Percentiles rank a stretch among this genome's conserved stretches.
These are phyloP conservation scores for Therioaphis trifolii DNA, from an alignment of 2,888 invertebrate species.

Conservation along the genomic window DNA sequence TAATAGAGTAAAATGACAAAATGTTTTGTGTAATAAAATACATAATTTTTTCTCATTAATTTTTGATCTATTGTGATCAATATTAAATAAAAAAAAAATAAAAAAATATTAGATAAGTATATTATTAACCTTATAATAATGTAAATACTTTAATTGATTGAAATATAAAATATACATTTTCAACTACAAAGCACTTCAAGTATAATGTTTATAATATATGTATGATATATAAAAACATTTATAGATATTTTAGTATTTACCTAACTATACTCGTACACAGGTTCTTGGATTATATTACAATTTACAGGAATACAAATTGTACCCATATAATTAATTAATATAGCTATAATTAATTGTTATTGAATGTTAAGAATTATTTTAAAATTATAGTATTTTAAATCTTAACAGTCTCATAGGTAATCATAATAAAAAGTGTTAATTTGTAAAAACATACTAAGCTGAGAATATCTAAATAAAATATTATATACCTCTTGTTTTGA, in stretches of 20 bases:
- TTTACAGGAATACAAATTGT: no score
- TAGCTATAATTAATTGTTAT: neutral
- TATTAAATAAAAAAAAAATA: neutral
- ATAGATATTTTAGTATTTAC: no score
- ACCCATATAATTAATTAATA: no score
- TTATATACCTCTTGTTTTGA: constrained; percentile 14
- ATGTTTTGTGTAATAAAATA: neutral
- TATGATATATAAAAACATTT: no score
- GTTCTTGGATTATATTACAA: neutral
- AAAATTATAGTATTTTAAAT: constrained; percentile 1
- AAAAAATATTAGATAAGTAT: no score
- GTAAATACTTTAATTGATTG: no score
- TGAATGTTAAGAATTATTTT: constrained; percentile 14
- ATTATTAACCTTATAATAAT: no score
- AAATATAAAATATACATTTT: no score
- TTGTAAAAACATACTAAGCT: neutral
- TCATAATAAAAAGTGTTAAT: neutral
- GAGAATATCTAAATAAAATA: neutral
- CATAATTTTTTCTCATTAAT: neutral
- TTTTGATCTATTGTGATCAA: neutral
- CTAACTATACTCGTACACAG: neutral
- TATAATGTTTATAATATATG: no score
- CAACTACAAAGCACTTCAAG: no score
- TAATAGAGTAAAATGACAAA: neutral
- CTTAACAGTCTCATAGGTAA: neutral